phyloP scores from a whole-genome alignment of 2,797 vertebrate genomes.

The Darevskia mixta region DNA sequence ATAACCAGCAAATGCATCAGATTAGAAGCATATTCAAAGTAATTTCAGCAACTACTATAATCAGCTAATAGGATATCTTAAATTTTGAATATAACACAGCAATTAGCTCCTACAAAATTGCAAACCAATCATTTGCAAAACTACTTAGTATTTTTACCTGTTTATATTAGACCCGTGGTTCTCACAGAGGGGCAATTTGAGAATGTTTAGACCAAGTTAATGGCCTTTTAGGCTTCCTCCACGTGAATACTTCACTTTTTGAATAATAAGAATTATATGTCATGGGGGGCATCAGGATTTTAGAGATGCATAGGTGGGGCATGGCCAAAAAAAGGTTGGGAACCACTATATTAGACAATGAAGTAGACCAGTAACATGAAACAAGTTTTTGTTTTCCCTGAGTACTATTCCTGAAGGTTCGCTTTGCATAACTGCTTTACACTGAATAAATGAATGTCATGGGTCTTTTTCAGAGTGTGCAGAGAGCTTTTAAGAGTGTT shows the following conservation, averaged over 20 bases:
- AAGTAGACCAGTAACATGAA: conserved; percentile 45
- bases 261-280: too few relatives aligned
- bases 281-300: too few relatives aligned
- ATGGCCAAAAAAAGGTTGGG: too few relatives aligned
- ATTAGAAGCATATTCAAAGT: neutral
- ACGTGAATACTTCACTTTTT: too few relatives aligned
- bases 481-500: conserved; percentile 16
- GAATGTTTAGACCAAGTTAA: too few relatives aligned
- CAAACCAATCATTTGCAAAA: conserved; percentile 13
- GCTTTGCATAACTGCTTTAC: conserved; percentile 34
- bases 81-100: neutral
- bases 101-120: conserved; percentile 5
- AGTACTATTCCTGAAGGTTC: conserved; percentile 36
- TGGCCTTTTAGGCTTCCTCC: too few relatives aligned
- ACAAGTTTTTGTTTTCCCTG: conserved; percentile 31
- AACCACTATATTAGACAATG: conserved; percentile 27
- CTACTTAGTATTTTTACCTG: conserved; percentile 15
- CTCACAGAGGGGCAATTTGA: too few relatives aligned
- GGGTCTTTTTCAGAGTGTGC: conserved; percentile 16
- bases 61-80: conserved; percentile 1
- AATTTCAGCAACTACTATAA: neutral
- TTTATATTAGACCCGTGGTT: neutral
- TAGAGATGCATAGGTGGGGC: too few relatives aligned
- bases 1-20: neutral
- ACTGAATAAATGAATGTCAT: conserved; percentile 34